Evolutionary conservation across 2,888 invertebrate genomes (phyloP).

Genomic region (Drosophila macrospina): DNA sequence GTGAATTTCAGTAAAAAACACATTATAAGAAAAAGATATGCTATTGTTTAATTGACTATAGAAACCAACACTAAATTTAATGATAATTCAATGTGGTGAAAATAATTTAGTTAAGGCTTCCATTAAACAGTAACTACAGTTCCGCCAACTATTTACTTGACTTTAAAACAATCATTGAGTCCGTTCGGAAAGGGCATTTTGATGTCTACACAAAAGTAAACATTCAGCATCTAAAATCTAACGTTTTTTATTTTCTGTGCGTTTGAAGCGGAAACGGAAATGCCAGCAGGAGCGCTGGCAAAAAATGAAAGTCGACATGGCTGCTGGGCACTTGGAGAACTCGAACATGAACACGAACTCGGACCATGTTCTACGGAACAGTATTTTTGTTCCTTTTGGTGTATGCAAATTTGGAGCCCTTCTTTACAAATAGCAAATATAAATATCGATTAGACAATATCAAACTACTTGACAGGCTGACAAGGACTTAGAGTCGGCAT

Average conservation of each 20-base stretch:
- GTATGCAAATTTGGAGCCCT: constrained; percentile 42
- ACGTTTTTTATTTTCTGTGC: constrained; percentile 25
- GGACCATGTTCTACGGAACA: constrained; percentile 19
- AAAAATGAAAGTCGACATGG: constrained; percentile 23
- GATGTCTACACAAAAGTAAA: constrained; percentile 32
- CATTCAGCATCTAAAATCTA: constrained; percentile 25
- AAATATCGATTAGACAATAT: constrained; percentile 78
- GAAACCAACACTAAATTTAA: no score
- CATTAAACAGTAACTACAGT: no score
- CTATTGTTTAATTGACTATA: no score
- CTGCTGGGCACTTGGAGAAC: constrained; percentile 37
- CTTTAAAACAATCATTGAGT: constrained; percentile 7
- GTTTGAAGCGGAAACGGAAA: constrained; percentile 70
- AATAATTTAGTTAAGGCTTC: no score
- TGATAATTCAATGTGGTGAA: no score
- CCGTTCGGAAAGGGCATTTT: constrained; percentile 34
- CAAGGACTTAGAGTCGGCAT: constrained; percentile 68
- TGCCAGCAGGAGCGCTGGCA: constrained; percentile 44
- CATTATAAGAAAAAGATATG: no score
- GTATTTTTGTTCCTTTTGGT: constrained; percentile 14
- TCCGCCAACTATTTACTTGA: neutral
- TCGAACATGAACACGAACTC: constrained; percentile 12
- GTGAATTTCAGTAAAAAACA: no score
- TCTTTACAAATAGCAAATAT: constrained; percentile 46
- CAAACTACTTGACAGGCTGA: constrained; percentile 66